phyloP scores from a whole-genome alignment of 1,140 invertebrate genomes.

The Drosophila subpulchrella region DNA sequence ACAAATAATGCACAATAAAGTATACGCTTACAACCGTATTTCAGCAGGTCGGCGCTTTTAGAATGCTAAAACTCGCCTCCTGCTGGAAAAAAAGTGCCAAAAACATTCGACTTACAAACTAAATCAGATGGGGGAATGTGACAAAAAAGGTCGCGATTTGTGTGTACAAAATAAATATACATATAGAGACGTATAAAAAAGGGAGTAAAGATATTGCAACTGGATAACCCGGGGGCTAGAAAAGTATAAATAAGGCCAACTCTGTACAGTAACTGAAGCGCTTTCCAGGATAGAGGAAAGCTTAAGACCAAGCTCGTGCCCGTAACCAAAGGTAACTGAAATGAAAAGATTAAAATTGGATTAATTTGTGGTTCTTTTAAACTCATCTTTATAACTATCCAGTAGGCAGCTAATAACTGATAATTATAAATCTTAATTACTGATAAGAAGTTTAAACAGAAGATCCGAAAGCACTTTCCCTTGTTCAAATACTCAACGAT shows the following conservation, averaged over 20 bases:
- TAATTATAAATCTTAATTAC: not conserved
- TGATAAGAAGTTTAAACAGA: not conserved
- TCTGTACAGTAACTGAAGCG: constrained; percentile 65
- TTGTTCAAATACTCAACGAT: constrained; percentile 16
- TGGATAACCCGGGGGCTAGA: constrained; percentile 38
- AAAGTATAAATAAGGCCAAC: constrained; percentile 61
- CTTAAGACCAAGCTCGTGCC: constrained; percentile 47
- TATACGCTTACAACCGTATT: constrained; percentile 63
- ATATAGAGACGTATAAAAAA: constrained; percentile 29
- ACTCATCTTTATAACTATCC: no score
- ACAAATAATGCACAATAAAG: constrained; percentile 63
- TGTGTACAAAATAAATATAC: constrained; percentile 60
- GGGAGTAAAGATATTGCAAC: constrained; percentile 70
- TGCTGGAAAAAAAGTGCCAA: constrained; percentile 29
- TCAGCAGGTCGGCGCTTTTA: constrained; percentile 24
- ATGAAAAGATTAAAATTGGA: not conserved
- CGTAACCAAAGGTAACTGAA: constrained; percentile 50
- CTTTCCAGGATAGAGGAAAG: constrained; percentile 49
- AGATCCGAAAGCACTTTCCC: constrained; percentile 6
- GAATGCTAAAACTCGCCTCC: constrained; percentile 31
- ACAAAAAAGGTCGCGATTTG: constrained; percentile 32
- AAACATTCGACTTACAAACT: constrained; percentile 64
- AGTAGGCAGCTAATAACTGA: not conserved
- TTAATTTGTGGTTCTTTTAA: no score
- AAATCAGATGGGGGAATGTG: constrained; percentile 63